Evolutionary conservation across 2,113 vertebrate genomes (phyloP).

Genomic region (Anoura caudifer): DNA sequence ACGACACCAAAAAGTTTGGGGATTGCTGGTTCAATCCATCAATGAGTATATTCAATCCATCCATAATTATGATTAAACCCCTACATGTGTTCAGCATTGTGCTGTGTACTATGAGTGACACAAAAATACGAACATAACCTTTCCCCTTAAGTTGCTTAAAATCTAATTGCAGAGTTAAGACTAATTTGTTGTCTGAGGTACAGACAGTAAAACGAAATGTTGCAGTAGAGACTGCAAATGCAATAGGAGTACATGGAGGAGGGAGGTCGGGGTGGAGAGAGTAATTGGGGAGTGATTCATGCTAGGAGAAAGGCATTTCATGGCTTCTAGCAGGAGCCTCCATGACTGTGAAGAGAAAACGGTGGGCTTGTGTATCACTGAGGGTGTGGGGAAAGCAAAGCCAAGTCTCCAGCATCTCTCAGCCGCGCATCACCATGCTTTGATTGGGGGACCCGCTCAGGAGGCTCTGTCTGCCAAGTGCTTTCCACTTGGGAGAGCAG

Average conservation of each 20-base stretch:
- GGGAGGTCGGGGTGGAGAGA: background rate
- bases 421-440: fast-evolving
- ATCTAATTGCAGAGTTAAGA: background rate
- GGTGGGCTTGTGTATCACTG: background rate
- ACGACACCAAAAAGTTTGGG: background rate
- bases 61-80: background rate
- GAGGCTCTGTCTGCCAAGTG: background rate
- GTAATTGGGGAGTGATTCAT: background rate
- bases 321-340: background rate
- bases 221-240: background rate
- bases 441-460: background rate
- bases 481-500: background rate
- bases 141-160: background rate
- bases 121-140: background rate
- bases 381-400: background rate
- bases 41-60: background rate
- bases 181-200: background rate
- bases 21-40: background rate
- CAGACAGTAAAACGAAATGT: background rate
- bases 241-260: background rate
- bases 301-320: background rate
- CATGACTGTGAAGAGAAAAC: background rate
- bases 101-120: background rate
- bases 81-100: background rate
- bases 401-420: background rate